Conservation (phyloP, 1,140 invertebrate genomes). For the Calliphora vicina region DNA sequence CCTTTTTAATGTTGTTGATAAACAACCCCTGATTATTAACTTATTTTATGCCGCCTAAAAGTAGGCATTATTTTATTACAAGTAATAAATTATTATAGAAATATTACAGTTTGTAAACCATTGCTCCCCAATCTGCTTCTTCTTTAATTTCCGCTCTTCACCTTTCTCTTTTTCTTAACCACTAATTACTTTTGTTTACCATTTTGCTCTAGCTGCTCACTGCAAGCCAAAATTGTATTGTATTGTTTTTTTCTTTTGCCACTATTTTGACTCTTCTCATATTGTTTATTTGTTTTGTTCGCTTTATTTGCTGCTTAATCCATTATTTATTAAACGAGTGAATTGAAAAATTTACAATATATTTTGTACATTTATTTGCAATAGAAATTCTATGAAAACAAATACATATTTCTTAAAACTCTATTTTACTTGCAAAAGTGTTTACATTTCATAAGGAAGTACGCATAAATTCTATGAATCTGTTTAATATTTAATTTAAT, state of each 20-base stretch:
- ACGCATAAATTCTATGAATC: neutral
- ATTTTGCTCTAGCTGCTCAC: neutral
- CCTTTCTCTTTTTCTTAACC: neutral
- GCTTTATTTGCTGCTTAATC: neutral
- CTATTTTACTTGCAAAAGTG: neutral
- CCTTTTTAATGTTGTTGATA: neutral
- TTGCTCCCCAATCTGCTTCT: neutral
- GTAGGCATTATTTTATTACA: neutral
- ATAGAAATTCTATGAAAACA: neutral
- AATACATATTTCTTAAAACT: no score
- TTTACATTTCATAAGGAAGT: neutral
- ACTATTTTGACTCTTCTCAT: neutral
- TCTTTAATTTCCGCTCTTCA: neutral
- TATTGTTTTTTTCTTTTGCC: neutral
- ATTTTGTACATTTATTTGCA: no score
- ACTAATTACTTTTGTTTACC: neutral
- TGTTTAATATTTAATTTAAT: neutral
- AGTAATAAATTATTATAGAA: neutral
- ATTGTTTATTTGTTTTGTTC: constrained; percentile 12
- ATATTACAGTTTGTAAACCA: neutral
- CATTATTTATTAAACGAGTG: neutral
- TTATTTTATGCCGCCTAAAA: neutral
- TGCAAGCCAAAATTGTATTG: neutral
- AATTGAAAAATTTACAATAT: neutral
- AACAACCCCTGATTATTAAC: neutral